phyloP scores from a whole-genome alignment of 1,140 invertebrate genomes.

The Zaprionus tsacasi region DNA sequence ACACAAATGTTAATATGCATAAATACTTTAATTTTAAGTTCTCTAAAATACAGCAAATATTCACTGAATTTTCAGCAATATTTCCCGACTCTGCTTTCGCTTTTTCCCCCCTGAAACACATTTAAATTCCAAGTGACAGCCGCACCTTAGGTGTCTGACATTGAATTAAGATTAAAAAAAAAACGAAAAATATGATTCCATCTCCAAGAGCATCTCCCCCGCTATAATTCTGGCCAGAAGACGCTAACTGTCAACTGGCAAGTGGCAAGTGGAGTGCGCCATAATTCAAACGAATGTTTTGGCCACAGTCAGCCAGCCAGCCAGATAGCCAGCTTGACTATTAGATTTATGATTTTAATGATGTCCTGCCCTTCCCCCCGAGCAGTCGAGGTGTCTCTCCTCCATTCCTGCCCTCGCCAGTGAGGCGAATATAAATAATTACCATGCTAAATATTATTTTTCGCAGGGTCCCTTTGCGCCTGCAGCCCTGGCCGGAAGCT shows the following conservation, averaged over 20 bases:
- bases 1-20: too few relatives aligned
- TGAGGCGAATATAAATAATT: slow-evolving; percentile 69
- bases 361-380: slow-evolving; percentile 16
- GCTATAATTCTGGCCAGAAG: background rate
- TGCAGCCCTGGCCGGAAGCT: slow-evolving; percentile 18
- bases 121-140: background rate
- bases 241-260: background rate
- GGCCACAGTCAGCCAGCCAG: slow-evolving; percentile 33
- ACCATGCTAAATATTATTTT: slow-evolving; percentile 78
- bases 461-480: slow-evolving; percentile 5
- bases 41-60: background rate
- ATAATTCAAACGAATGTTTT: slow-evolving; percentile 51
- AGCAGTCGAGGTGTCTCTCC: slow-evolving; percentile 20
- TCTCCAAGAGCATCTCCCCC: background rate
- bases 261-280: slow-evolving; percentile 7
- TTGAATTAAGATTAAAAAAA: background rate
- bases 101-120: background rate
- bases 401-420: background rate
- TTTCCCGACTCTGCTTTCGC: background rate
- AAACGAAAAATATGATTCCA: background rate
- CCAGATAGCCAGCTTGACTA: slow-evolving; percentile 55
- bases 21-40: background rate
- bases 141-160: background rate
- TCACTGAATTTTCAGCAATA: background rate
- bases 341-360: slow-evolving; percentile 79